Evolutionary conservation across 2,888 invertebrate genomes (phyloP).

Genomic region (Brachypalpus laphriformis): DNA sequence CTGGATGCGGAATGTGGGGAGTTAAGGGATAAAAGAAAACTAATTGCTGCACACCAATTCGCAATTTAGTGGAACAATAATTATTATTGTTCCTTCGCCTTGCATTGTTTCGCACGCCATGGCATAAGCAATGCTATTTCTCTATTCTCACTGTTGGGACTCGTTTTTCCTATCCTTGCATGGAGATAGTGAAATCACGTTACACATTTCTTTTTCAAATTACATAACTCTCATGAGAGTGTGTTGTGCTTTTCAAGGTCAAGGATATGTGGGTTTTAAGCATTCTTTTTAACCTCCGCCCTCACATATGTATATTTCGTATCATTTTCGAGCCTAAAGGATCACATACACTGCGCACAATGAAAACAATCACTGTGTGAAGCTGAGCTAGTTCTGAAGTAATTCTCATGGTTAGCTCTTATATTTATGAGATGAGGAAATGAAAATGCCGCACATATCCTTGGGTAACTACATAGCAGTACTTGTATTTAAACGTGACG

Average conservation of each 20-base stretch:
- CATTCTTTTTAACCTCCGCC: neutral
- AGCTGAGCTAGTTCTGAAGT: constrained; percentile 54
- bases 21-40: constrained; percentile 31
- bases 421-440: constrained; percentile 69
- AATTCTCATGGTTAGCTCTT: constrained; percentile 57
- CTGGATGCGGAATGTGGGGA: neutral
- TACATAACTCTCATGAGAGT: constrained; percentile 21
- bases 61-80: constrained; percentile 60
- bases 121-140: constrained; percentile 20
- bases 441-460: constrained; percentile 63
- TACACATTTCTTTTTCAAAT: constrained; percentile 2
- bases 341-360: constrained; percentile 23
- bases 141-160: neutral
- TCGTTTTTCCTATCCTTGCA: constrained; percentile 19
- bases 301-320: neutral
- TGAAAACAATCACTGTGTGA: constrained; percentile 35
- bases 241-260: constrained; percentile 26
- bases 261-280: constrained; percentile 24
- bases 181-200: neutral
- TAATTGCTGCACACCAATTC: constrained; percentile 66
- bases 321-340: constrained; percentile 44
- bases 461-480: constrained; percentile 4
- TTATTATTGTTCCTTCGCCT: constrained; percentile 49
- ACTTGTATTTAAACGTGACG: constrained; percentile 18
- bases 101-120: constrained; percentile 47